Evolutionary conservation across 2,888 invertebrate genomes (phyloP).

Genomic region (Spialia ferax): DNA sequence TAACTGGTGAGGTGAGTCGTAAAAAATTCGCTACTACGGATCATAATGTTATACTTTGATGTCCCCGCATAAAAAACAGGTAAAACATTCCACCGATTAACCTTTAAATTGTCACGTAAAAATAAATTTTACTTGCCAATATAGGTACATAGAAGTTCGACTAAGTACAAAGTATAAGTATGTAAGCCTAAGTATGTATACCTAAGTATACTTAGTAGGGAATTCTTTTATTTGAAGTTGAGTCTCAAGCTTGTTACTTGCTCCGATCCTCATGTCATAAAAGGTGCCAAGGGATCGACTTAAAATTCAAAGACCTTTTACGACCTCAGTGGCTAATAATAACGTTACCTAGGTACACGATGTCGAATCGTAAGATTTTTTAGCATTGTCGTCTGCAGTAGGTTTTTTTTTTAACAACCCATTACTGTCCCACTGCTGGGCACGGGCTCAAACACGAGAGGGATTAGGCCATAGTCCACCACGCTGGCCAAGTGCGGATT

Average conservation of each 20-base stretch:
- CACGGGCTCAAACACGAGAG: no score
- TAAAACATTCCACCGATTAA: slow-evolving; percentile 19
- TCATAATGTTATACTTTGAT: slow-evolving; percentile 22
- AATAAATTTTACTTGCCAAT: slow-evolving; percentile 25
- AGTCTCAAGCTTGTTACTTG: slow-evolving; percentile 38
- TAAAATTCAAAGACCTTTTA: slow-evolving; percentile 50
- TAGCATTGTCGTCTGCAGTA: no score
- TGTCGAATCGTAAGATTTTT: no score
- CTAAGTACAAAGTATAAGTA: no score
- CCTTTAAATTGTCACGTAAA: slow-evolving; percentile 26
- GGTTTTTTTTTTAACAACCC: no score
- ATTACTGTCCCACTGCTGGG: no score
- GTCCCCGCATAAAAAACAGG: slow-evolving; percentile 20
- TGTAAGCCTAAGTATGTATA: no score
- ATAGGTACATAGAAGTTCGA: background rate
- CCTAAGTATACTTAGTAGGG: no score
- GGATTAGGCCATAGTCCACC: no score
- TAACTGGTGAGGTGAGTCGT: slow-evolving; percentile 13
- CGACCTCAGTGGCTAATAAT: slow-evolving; percentile 44
- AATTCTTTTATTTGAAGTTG: slow-evolving; percentile 1
- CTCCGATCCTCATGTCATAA: slow-evolving; percentile 44
- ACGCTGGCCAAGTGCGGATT: no score
- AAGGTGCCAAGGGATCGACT: slow-evolving; percentile 45
- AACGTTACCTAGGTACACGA: no score
- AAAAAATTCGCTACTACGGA: slow-evolving; percentile 13